Evolutionary conservation across 1,140 invertebrate species (phyloP).

Genomic region (Sycophaga agraensis): DNA sequence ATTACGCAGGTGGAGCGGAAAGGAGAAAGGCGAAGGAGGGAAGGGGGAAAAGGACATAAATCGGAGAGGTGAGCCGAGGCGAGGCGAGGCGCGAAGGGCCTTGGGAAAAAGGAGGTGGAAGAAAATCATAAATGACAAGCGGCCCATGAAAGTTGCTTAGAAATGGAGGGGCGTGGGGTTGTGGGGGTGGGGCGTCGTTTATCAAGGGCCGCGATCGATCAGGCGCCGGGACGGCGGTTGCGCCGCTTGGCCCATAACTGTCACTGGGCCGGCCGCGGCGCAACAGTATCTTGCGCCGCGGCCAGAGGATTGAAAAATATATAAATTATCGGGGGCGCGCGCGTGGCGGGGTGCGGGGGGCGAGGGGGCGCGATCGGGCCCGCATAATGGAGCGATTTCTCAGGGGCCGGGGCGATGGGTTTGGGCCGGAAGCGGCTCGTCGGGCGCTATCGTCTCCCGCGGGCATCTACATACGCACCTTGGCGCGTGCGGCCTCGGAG

Average conservation of each 20-base stretch:
- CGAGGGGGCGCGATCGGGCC: neutral
- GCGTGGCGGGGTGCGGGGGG: neutral
- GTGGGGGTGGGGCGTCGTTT: neutral
- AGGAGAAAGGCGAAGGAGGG: too few species aligned
- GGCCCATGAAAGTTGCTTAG: conserved; percentile 9
- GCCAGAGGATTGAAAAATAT: conserved; percentile 20
- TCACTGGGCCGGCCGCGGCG: neutral
- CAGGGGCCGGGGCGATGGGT: conserved; percentile 24
- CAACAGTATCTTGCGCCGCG: neutral
- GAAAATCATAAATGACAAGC: conserved; percentile 18
- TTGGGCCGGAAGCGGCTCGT: too few species aligned
- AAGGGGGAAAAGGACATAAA: too few species aligned
- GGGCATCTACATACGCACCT: neutral
- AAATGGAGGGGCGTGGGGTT: too few species aligned
- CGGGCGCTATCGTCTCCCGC: too few species aligned
- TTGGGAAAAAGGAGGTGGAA: too few species aligned
- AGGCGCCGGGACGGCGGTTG: neutral
- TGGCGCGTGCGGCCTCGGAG: too few species aligned
- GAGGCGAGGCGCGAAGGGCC: too few species aligned
- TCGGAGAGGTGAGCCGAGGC: too few species aligned
- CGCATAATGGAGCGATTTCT: conserved; percentile 37
- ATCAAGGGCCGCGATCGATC: conserved; percentile 16
- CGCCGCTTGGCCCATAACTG: conserved; percentile 2
- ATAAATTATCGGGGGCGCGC: conserved; percentile 11
- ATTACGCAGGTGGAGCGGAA: too few species aligned